These are phyloP conservation scores for Daktulosphaira vitifoliae DNA, from an alignment of 1,140 invertebrate genomes.

Conservation along the genomic window DNA sequence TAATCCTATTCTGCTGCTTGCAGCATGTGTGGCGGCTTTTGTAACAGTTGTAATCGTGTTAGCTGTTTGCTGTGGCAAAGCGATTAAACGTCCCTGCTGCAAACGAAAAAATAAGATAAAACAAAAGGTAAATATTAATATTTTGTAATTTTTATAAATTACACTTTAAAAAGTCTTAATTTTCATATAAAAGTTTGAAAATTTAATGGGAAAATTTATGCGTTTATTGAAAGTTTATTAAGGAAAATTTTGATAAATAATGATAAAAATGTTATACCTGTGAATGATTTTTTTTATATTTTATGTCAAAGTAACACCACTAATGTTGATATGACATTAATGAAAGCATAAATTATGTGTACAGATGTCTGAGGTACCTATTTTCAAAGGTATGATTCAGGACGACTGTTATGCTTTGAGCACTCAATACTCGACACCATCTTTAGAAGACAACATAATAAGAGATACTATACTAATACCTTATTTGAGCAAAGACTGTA, in stretches of 20 bases:
- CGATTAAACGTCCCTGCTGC: not conserved
- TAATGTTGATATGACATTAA: too few species aligned
- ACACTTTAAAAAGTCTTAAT: not conserved
- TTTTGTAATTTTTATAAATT: too few species aligned
- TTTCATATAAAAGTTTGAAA: too few species aligned
- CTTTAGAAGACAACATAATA: constrained; percentile 34
- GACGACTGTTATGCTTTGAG: constrained; percentile 66
- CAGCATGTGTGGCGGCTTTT: not conserved
- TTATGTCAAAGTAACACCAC: too few species aligned
- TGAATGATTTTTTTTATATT: constrained; percentile 37
- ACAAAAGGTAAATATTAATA: not conserved
- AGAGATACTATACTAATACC: constrained; percentile 49
- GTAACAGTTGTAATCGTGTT: not conserved
- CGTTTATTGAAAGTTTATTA: not conserved
- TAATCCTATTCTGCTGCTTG: not conserved
- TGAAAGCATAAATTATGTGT: too few species aligned
- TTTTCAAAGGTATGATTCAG: constrained; percentile 54
- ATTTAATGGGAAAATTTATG: not conserved
- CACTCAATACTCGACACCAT: constrained; percentile 60
- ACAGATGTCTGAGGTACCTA: constrained; percentile 48
- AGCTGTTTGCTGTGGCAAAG: not conserved
- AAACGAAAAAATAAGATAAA: not conserved
- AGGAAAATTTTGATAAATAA: too few species aligned
- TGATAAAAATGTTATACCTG: too few species aligned
- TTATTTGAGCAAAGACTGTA: constrained; percentile 52